phyloP scores from a whole-genome alignment of 2,113 vertebrate genomes.

The Macaca fascicularis region T2T-MFA8v1.1 NC_088385.1:114415501-114416000 shows the following conservation, averaged over 20 bases:
- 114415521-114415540: too few relatives aligned
- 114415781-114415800: neutral
- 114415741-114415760: too few relatives aligned
- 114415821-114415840: neutral
- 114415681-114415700: too few relatives aligned
- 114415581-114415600: too few relatives aligned
- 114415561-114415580: too few relatives aligned
- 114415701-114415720: too few relatives aligned
- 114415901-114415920: neutral
- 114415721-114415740: fast-evolving
- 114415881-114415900: fast-evolving
- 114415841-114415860: neutral
- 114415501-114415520: too few relatives aligned
- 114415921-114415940: neutral
- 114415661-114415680: too few relatives aligned
- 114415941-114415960: neutral
- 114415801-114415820: neutral
- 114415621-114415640: too few relatives aligned
- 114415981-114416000: neutral
- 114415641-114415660: too few relatives aligned
- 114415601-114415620: too few relatives aligned
- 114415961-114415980: neutral
- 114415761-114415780: neutral
- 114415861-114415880: neutral
- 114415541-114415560: too few relatives aligned